These are phyloP conservation scores for Eucidaris tribuloides DNA, from an alignment of 35 echinoderm and acorn worm genomes.

Conservation along the genomic window DNA sequence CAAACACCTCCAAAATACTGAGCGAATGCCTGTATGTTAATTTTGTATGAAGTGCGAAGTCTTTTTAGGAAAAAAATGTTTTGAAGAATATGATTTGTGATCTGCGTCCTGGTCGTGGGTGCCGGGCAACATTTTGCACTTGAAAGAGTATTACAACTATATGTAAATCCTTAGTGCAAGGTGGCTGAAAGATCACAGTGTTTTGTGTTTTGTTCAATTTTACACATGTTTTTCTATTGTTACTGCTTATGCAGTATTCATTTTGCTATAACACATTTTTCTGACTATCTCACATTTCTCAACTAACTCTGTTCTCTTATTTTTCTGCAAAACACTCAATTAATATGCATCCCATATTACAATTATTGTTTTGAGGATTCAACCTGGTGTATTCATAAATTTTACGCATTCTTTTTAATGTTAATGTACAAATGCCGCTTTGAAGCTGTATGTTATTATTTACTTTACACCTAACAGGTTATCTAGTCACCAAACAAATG, in stretches of 20 bases:
- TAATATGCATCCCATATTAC: no score
- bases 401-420: no score
- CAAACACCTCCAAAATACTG: neutral
- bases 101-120: neutral
- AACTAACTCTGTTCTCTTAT: no score
- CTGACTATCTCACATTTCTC: no score
- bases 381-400: no score
- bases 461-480: neutral
- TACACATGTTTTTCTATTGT: constrained; percentile 6
- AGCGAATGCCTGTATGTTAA: neutral
- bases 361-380: no score
- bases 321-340: neutral
- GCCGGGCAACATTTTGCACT: constrained; percentile 19
- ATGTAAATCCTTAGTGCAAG: no score
- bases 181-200: constrained; percentile 7
- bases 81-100: neutral
- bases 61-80: neutral
- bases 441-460: neutral
- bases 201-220: neutral
- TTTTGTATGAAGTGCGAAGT: constrained; percentile 12
- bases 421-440: no score
- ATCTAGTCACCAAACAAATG: neutral
- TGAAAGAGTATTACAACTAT: constrained; percentile 2
- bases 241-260: neutral
- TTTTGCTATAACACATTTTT: neutral